Evolutionary conservation across 64 coral and sea anemone genomes (phyloP), one percentile per base, ranked within the genome.

Genomic region (Pocillopora damicornis): DNA sequence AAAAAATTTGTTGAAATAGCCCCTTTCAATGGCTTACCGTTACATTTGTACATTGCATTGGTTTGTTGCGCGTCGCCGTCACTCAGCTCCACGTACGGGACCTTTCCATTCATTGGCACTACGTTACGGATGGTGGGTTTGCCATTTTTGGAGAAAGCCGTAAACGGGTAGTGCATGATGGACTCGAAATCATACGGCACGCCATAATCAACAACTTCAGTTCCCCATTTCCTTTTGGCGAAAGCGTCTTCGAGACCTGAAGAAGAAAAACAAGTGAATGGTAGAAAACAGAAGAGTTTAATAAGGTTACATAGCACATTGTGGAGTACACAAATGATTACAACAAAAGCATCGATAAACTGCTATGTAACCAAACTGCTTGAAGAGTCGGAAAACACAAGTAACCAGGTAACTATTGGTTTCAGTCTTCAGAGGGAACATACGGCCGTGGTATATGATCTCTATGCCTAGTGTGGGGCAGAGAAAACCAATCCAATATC

Each of bases 151-250:
- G 88, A 90, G 56, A 90, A 90, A 22, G 78, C 88, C n/a, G 88
- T 90, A 67, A 90, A 82, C 7, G 88, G 78, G 56, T 90, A 90
- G 22, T 90, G 88, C 88, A 90, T 90, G 64, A 90, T 90, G 4
- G 88, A 90, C 15, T 78, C 78, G 34, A 90, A 90, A 68, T 90
- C 88, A 14, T 90, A 90, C 79, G 79, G 61, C 63, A 79, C 80
- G 10, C 88, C 88, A 51, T 81, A 90, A 75, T 90, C 88, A 1
- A 83, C 60, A 0, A 90, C 88, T 25, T 90, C 88, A 11, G 88
- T 90, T 18, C 77, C 63, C 88, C 88, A 90, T 34, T 59, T 90
- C 25, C 88, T 68, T 78, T 90, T 90, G 35, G 63, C 88, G 80
- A 90, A 90, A 11, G 88, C 88, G 30, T 79, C 77, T 63, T 80